These are phyloP conservation scores for Limnephilus marmoratus DNA, from an alignment of 2,888 invertebrate genomes.

Conservation along the genomic window DNA sequence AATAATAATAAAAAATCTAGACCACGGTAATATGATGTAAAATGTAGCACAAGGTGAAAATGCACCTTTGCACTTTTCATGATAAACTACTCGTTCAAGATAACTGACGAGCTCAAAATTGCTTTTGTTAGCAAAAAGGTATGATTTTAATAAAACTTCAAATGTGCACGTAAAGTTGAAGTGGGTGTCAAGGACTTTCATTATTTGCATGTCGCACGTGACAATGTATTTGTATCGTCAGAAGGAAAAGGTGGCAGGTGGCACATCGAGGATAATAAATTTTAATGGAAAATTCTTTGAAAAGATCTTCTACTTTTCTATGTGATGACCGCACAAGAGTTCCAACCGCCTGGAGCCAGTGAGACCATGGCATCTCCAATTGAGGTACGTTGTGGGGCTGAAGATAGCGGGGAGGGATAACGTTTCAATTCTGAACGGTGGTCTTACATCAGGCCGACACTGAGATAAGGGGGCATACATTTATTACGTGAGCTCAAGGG, in stretches of 20 bases:
- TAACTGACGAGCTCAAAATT: not conserved
- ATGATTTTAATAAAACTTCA: not conserved
- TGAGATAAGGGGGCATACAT: no score
- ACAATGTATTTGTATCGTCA: not conserved
- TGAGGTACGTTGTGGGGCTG: no score
- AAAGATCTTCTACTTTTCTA: not conserved
- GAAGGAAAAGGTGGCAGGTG: not conserved
- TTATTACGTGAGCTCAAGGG: no score
- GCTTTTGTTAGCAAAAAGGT: not conserved
- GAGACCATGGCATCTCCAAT: no score
- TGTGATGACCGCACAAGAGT: no score
- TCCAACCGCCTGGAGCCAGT: no score
- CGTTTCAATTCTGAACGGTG: no score
- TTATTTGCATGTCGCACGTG: not conserved
- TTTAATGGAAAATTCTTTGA: not conserved
- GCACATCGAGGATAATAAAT: not conserved
- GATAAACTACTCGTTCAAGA: not conserved
- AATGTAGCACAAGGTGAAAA: constrained; percentile 12
- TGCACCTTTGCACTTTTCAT: not conserved
- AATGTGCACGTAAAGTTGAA: not conserved
- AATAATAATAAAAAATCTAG: not conserved
- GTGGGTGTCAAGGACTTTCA: not conserved
- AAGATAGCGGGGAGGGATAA: no score
- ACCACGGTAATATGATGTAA: not conserved
- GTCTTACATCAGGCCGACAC: no score